These are phyloP conservation scores for Drosophila kanapiae DNA, from an alignment of 1,140 invertebrate genomes.

Conservation along the genomic window DNA sequence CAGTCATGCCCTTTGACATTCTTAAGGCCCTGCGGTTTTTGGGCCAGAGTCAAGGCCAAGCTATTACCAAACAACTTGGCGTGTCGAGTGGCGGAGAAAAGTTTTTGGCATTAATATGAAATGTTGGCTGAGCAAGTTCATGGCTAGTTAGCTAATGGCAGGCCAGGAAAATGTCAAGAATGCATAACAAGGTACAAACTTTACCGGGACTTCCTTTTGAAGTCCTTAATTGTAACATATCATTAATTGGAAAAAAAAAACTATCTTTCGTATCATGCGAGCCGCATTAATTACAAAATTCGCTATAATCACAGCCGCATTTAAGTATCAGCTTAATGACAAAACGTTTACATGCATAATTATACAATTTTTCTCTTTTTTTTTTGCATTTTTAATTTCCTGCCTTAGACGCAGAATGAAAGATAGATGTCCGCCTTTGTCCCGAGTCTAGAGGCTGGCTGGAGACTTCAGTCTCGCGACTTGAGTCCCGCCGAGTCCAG, in stretches of 20 bases:
- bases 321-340: constrained; percentile 70
- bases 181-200: constrained; percentile 4
- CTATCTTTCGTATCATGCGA: neutral
- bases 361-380: constrained; percentile 50
- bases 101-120: constrained; percentile 41
- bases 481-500: constrained; percentile 6
- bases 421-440: constrained; percentile 22
- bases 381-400: constrained; percentile 70
- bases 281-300: constrained; percentile 19
- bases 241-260: neutral
- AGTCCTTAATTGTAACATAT: constrained; percentile 15
- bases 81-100: constrained; percentile 33
- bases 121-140: constrained; percentile 19
- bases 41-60: constrained; percentile 38
- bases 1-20: constrained; percentile 54
- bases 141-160: constrained; percentile 39
- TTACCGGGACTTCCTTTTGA: neutral
- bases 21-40: constrained; percentile 33
- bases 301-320: constrained; percentile 57
- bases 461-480: neutral
- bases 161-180: constrained; percentile 19
- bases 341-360: constrained; percentile 74
- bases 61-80: constrained; percentile 33
- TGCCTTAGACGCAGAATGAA: constrained; percentile 41
- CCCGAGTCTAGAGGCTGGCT: constrained; percentile 5